These are phyloP conservation scores for Dendrophyllia cribrosa DNA, from an alignment of 64 coral and sea anemone species.

Conservation along the genomic window DNA sequence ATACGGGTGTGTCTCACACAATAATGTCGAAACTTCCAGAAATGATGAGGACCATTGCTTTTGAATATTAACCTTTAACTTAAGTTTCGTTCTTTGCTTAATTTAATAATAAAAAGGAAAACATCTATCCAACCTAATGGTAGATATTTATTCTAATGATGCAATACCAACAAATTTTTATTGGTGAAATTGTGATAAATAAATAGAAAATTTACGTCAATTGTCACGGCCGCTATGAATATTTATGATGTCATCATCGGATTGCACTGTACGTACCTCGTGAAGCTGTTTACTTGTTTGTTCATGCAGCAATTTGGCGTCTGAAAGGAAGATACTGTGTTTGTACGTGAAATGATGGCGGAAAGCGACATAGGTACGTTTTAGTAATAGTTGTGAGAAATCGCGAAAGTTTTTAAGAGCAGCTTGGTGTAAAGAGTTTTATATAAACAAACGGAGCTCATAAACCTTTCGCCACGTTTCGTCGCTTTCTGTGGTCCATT, in stretches of 20 bases:
- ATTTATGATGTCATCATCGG: conserved; percentile 4
- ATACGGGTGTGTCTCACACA: no score
- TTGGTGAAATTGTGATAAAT: not conserved
- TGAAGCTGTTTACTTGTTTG: not conserved
- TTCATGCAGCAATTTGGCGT: not conserved
- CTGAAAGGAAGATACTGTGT: no score
- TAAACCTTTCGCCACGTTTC: not conserved
- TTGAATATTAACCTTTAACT: no score
- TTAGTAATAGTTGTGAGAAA: not conserved
- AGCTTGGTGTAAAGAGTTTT: no score
- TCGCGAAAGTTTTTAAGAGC: not conserved
- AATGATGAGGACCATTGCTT: no score
- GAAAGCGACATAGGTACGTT: conserved; percentile 44
- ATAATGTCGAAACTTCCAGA: no score
- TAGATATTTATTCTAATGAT: no score
- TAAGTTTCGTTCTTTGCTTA: no score
- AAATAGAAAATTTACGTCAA: not conserved
- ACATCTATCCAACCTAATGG: no score
- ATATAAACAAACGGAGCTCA: not conserved
- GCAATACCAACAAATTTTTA: no score
- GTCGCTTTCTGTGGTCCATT: not conserved
- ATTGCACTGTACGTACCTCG: not conserved
- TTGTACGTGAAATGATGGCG: conserved; percentile 4
- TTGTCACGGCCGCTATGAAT: not conserved
- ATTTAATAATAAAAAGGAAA: no score